Evolutionary conservation across 2,113 vertebrate species (phyloP).

Genomic region (Casuarius casuarius): DNA sequence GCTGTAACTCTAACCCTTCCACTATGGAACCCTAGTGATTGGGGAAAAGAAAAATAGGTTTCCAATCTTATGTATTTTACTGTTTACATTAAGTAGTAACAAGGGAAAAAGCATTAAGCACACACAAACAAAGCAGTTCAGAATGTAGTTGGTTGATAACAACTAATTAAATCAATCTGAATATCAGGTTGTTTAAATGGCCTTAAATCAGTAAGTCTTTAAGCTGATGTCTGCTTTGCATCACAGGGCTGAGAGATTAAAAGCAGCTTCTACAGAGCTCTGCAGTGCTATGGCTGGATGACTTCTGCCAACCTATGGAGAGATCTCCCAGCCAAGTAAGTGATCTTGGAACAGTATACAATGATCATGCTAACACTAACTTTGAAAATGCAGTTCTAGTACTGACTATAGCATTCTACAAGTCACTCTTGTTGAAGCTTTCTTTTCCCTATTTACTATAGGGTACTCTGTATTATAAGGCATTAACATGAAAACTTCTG

Average conservation of each 20-base stretch:
- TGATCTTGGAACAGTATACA: not conserved
- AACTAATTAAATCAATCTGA: not conserved
- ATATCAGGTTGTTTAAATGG: not conserved
- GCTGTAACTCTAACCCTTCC: not conserved
- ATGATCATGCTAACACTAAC: not conserved
- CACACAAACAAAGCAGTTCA: not conserved
- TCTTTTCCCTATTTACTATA: not conserved
- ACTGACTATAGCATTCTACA: not conserved
- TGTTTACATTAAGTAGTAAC: not conserved
- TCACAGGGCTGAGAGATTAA: not conserved
- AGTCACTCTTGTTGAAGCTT: not conserved
- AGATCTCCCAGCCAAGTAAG: not conserved
- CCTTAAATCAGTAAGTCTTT: not conserved
- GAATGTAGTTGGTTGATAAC: not conserved
- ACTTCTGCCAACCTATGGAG: not conserved
- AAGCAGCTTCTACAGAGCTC: not conserved
- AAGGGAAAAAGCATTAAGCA: not conserved
- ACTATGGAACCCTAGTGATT: not conserved
- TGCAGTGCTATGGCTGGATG: not conserved
- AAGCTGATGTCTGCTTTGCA: not conserved
- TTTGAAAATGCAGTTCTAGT: not conserved
- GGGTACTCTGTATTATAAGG: accelerated
- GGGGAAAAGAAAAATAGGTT: not conserved
- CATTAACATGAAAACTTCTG: not conserved
- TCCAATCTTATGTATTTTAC: not conserved